phyloP scores from a whole-genome alignment of 2,888 invertebrate genomes.

The Habroteleia sp. region DNA sequence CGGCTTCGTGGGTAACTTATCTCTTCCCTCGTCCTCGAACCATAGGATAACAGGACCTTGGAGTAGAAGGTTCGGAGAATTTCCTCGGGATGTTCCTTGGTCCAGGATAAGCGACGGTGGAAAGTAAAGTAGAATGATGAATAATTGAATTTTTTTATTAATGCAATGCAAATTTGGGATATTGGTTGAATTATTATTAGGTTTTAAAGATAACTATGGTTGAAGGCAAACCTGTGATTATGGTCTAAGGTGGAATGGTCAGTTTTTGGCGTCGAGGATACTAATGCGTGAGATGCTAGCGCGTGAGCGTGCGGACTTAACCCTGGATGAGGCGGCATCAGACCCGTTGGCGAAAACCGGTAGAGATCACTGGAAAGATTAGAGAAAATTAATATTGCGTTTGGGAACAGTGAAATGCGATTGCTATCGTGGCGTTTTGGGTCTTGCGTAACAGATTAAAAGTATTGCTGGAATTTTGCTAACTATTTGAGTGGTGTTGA shows the following conservation, averaged over 20 bases:
- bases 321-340: slow-evolving; percentile 89
- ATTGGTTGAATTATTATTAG: slow-evolving; percentile 32
- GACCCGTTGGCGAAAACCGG: slow-evolving; percentile 94
- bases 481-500: too few relatives aligned
- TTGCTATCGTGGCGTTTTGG: too few relatives aligned
- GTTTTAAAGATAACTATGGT: slow-evolving; percentile 14
- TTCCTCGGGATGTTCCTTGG: background rate
- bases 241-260: slow-evolving; percentile 85
- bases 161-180: too few relatives aligned
- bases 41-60: too few relatives aligned
- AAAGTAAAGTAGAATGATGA: too few relatives aligned
- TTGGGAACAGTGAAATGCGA: too few relatives aligned
- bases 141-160: too few relatives aligned
- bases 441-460: too few relatives aligned
- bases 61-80: too few relatives aligned
- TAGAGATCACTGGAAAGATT: slow-evolving; percentile 87
- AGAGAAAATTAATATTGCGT: slow-evolving; percentile 12
- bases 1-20: slow-evolving; percentile 42
- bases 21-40: background rate
- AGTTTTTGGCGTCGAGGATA: slow-evolving; percentile 89
- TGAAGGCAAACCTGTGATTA: slow-evolving; percentile 85
- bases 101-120: too few relatives aligned
- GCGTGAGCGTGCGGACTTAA: slow-evolving; percentile 88
- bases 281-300: slow-evolving; percentile 90
- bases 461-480: too few relatives aligned